Evolutionary conservation across 2,888 invertebrate genomes (phyloP).

Genomic region (Xestia c-nigrum): DNA sequence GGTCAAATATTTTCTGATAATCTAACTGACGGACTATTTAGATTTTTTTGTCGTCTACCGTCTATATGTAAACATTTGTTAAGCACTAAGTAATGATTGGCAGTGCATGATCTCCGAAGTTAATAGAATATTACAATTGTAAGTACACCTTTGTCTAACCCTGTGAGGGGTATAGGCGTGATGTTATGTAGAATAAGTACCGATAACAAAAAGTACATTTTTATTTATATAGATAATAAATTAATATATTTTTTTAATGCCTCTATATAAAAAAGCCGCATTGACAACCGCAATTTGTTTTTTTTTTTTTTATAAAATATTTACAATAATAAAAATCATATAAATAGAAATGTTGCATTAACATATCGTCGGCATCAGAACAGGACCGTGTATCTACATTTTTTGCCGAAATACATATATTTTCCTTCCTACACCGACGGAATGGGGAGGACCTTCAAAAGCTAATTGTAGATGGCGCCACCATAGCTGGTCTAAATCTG

Average conservation of each 20-base stretch:
- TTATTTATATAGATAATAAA: not conserved
- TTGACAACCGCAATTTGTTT: not conserved
- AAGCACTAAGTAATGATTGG: conserved; percentile 26
- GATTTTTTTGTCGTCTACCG: no score
- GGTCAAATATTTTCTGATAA: no score
- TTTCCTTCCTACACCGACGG: no score
- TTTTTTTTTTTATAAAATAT: not conserved
- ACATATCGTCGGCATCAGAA: no score
- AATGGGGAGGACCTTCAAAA: no score
- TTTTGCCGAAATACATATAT: no score
- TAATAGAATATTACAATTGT: not conserved
- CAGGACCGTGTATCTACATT: no score
- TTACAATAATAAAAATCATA: not conserved
- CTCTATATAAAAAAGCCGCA: not conserved
- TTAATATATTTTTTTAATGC: not conserved
- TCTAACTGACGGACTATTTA: no score
- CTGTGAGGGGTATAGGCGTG: not conserved
- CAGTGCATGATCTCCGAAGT: conserved; percentile 34
- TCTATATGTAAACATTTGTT: conserved; percentile 6
- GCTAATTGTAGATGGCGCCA: no score
- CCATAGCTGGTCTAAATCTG: no score
- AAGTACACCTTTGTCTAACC: not conserved
- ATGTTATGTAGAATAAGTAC: conserved; percentile 37
- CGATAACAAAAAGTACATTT: conserved; percentile 18
- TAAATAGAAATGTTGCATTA: not conserved